A percentile compares a stretch with the other conserved stretches of the same genome.
Evolutionary conservation across 2,797 vertebrate species (phyloP).

Genomic region (Sphenodon punctatus): DNA sequence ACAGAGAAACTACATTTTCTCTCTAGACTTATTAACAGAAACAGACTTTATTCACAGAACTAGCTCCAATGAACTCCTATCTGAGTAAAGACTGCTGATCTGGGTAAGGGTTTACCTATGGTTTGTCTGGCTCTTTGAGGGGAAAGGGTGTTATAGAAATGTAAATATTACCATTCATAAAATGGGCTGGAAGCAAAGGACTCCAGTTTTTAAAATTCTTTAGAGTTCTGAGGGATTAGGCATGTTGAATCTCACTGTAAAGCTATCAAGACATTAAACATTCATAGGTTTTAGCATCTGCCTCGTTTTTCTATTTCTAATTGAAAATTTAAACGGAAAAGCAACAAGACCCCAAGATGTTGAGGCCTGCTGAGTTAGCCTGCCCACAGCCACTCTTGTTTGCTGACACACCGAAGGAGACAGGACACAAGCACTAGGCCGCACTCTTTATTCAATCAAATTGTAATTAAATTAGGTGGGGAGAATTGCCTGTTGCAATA

Average conservation of each 20-base stretch:
- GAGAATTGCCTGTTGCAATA: no score
- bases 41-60: neutral
- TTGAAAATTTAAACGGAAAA: accelerated
- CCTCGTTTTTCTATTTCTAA: accelerated
- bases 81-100: neutral
- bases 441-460: no score
- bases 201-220: neutral
- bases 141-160: neutral
- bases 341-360: accelerated
- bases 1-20: no score
- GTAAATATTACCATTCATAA: neutral
- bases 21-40: neutral
- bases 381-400: neutral
- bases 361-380: no score
- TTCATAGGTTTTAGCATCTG: accelerated
- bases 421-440: no score
- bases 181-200: neutral
- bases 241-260: neutral
- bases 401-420: no score
- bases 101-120: neutral
- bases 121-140: neutral
- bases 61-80: neutral
- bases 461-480: no score
- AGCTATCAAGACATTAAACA: accelerated
- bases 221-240: neutral